Evolutionary conservation across 2,113 vertebrate species (phyloP).

Genomic region (Sula dactylatra): DNA sequence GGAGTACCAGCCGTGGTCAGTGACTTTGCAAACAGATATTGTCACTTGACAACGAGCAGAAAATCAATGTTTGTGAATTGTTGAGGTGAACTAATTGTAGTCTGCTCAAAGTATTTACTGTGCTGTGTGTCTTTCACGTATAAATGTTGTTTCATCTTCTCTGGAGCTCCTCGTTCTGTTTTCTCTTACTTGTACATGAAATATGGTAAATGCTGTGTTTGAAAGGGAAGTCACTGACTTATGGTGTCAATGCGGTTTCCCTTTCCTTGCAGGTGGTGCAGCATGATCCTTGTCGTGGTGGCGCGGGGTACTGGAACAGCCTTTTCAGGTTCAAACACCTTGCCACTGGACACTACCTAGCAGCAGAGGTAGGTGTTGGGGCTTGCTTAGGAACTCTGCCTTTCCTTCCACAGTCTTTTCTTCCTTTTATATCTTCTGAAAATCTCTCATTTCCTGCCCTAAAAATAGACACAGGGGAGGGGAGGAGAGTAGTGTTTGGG

Average conservation of each 20-base stretch:
- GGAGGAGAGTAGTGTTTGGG: neutral
- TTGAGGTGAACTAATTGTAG: neutral
- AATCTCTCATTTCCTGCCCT: neutral
- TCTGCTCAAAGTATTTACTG: neutral
- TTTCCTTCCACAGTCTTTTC: neutral
- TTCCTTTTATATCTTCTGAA: neutral
- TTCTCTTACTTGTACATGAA: accelerated
- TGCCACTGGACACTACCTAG: conserved; percentile 94
- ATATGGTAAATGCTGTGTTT: no score
- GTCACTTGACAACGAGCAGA: neutral
- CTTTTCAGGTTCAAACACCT: conserved; percentile 98
- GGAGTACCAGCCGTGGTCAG: neutral
- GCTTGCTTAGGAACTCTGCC: neutral
- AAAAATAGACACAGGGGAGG: neutral
- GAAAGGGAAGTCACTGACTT: accelerated
- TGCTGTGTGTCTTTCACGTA: neutral
- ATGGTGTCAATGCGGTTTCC: accelerated
- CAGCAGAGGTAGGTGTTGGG: conserved; percentile 86
- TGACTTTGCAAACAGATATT: neutral
- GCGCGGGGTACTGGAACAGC: conserved; percentile 98
- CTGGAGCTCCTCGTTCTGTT: neutral
- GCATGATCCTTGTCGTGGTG: conserved; percentile 93
- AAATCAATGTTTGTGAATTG: neutral
- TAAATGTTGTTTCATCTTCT: accelerated
- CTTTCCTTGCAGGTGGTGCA: conserved; percentile 81